These are phyloP conservation scores for Stegastes partitus DNA, from an alignment of 2,113 vertebrate species.

Conservation along the genomic window DNA sequence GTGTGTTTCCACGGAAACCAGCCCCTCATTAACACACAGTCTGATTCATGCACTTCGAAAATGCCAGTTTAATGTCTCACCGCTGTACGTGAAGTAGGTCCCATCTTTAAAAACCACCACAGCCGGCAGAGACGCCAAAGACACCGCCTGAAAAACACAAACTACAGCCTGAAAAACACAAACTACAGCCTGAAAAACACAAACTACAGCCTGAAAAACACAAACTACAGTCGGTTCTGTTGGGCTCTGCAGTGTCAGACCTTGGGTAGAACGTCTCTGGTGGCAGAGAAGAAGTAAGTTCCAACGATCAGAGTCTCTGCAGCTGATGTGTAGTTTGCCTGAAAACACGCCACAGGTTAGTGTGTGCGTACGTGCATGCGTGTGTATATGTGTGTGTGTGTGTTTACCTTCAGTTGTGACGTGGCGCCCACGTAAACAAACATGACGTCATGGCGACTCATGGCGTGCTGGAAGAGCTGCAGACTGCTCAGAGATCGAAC, in stretches of 20 bases:
- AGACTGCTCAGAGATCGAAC: constrained; percentile 90
- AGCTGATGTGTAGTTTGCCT: constrained; percentile 92
- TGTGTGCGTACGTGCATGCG: background rate
- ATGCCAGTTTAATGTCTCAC: constrained; percentile 81
- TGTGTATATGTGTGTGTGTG: background rate
- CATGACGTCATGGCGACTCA: constrained; percentile 88
- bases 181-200: background rate
- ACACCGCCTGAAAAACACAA: constrained; percentile 83
- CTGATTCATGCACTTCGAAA: too few relatives aligned
- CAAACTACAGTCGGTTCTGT: too few relatives aligned
- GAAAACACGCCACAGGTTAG: constrained; percentile 51
- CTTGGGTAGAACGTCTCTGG: constrained; percentile 91
- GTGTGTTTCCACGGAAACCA: too few relatives aligned
- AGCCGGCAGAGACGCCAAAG: constrained; percentile 88
- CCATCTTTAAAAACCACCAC: constrained; percentile 95
- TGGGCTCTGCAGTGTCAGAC: constrained; percentile 68
- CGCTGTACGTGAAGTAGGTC: constrained; percentile 89
- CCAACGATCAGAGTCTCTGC: constrained; percentile 92
- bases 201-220: background rate
- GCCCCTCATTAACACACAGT: too few relatives aligned
- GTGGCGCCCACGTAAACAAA: constrained; percentile 94
- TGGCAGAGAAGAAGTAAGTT: constrained; percentile 93
- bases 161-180: background rate
- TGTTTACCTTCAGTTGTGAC: constrained; percentile 90
- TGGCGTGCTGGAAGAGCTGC: constrained; percentile 92